phyloP scores from a whole-genome alignment of 2,888 invertebrate genomes.

The Macrosiphum euphorbiae region DNA sequence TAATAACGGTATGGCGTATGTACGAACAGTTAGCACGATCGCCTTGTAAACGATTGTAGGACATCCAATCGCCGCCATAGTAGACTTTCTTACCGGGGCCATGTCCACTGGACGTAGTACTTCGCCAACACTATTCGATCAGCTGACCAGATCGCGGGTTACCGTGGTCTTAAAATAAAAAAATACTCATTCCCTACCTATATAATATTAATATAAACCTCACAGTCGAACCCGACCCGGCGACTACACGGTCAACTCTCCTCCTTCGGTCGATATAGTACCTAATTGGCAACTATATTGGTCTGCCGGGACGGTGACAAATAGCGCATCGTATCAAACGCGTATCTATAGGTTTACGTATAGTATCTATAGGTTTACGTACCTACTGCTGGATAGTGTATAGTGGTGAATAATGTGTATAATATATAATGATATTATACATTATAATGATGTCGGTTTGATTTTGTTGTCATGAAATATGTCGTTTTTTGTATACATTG shows the following conservation, averaged over 20 bases:
- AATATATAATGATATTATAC: background rate
- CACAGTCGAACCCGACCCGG: background rate
- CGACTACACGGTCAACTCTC: background rate
- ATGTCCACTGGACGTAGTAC: background rate
- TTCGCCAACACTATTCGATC: no score
- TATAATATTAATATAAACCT: background rate
- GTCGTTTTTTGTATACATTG: background rate
- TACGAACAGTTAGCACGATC: background rate
- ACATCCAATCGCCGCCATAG: conserved; percentile 31
- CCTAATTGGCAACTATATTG: background rate
- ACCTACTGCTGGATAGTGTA: background rate
- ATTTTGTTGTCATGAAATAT: background rate
- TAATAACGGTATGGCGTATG: background rate
- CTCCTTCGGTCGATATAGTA: background rate
- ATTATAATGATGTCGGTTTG: background rate
- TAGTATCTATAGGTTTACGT: no score
- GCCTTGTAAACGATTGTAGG: conserved; percentile 11
- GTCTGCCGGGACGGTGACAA: background rate
- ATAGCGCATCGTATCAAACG: background rate
- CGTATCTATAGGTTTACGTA: background rate
- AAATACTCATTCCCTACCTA: background rate
- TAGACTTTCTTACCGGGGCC: background rate
- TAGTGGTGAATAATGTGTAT: background rate
- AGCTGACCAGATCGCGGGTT: background rate
- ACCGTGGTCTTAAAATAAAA: conserved; percentile 23